Percentiles rank a stretch among this genome's conserved stretches.
Evolutionary conservation across 2,113 vertebrate species (phyloP).

Genomic region (Poeciliopsis occidentalis): DNA sequence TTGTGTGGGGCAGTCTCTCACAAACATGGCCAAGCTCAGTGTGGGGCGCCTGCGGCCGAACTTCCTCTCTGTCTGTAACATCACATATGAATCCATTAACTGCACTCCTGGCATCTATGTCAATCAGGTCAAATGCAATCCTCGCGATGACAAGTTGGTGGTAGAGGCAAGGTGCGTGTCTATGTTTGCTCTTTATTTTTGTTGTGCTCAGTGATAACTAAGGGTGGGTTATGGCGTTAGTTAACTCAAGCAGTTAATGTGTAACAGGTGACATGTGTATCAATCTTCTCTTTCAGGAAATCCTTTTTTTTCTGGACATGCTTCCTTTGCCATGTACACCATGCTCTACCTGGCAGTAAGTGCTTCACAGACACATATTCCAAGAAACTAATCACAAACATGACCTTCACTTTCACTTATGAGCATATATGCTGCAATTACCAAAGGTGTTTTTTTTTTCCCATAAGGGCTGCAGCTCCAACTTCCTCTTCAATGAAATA

Average conservation of each 20-base stretch:
- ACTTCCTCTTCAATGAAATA: conserved; percentile 24
- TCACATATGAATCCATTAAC: conserved; percentile 73
- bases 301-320: conserved; percentile 85
- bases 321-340: conserved; percentile 84
- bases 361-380: conserved; percentile 39
- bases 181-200: not conserved
- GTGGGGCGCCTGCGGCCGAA: conserved; percentile 80
- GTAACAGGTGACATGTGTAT: conserved; percentile 37
- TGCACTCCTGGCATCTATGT: conserved; percentile 71
- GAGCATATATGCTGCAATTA: conserved; percentile 37
- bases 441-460: conserved; percentile 4
- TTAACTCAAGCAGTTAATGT: conserved; percentile 18
- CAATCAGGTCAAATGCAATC: conserved; percentile 60
- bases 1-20: conserved; percentile 84
- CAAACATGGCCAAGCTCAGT: conserved; percentile 83
- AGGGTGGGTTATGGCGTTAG: conserved; percentile 2
- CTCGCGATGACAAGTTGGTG: conserved; percentile 39
- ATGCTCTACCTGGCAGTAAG: conserved; percentile 85
- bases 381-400: conserved; percentile 24
- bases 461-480: conserved; percentile 28
- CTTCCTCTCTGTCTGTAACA: conserved; percentile 80
- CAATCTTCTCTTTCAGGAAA: conserved; percentile 78
- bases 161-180: conserved; percentile 78
- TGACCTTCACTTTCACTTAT: conserved; percentile 44
- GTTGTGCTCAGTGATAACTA: not conserved